Percentiles rank a stretch among this genome's conserved stretches.
Evolutionary conservation across 2,888 invertebrate species (phyloP).

Genomic region (Drosophila prolongata): DNA sequence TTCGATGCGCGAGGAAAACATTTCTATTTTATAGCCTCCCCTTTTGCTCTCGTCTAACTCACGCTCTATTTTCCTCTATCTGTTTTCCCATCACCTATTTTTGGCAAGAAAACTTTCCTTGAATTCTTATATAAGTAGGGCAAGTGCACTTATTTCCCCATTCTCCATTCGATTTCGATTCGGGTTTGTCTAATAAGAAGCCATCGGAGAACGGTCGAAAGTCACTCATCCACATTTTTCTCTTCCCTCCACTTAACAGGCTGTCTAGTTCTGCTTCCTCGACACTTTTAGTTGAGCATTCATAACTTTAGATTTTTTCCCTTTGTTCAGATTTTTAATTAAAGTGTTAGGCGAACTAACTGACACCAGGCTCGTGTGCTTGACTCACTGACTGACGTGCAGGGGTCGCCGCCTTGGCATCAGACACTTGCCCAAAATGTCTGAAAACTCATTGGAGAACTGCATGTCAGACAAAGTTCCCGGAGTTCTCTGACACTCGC

Average conservation of each 20-base stretch:
- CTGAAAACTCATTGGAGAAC: constrained; percentile 18
- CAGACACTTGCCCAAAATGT: constrained; percentile 32
- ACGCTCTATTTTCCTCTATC: neutral
- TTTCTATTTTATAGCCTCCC: constrained; percentile 63
- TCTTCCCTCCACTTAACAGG: constrained; percentile 27
- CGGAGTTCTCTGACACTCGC: constrained; percentile 28
- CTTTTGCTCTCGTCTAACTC: neutral
- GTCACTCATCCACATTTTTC: constrained; percentile 1
- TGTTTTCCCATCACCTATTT: constrained; percentile 47
- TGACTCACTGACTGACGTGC: constrained; percentile 33
- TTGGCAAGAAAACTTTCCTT: constrained; percentile 60
- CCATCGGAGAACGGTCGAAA: neutral
- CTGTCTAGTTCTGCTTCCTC: constrained; percentile 65
- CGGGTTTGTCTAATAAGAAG: constrained; percentile 53
- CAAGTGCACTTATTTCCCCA: constrained; percentile 50
- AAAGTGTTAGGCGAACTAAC: constrained; percentile 55
- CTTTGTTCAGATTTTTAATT: constrained; percentile 65
- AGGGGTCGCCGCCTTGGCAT: constrained; percentile 34
- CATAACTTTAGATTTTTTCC: constrained; percentile 52
- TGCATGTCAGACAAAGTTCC: constrained; percentile 45
- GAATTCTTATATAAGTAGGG: constrained; percentile 69
- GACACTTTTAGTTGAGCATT: constrained; percentile 60
- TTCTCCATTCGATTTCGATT: constrained; percentile 13
- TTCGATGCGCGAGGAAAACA: constrained; percentile 58
- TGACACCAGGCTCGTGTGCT: constrained; percentile 37